phyloP scores from a whole-genome alignment of 2,113 vertebrate genomes.

The Circaetus gallicus region DNA sequence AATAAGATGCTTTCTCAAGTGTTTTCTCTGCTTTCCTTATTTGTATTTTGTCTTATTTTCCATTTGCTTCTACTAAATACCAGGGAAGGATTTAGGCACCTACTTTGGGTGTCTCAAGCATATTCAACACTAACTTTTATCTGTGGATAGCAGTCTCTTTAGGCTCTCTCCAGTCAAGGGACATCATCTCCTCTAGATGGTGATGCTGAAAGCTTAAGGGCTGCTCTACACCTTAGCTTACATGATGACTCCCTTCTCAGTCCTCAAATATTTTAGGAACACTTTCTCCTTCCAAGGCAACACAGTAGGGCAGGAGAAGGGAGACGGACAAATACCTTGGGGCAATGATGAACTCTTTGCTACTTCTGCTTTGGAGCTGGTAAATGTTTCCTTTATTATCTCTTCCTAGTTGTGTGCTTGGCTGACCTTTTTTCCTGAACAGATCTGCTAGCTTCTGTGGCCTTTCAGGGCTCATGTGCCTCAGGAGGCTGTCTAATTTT shows the following conservation, averaged over 20 bases:
- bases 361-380: background rate
- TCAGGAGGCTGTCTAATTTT: background rate
- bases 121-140: background rate
- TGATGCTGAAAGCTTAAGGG: background rate
- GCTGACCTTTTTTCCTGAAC: background rate
- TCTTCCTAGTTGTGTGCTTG: background rate
- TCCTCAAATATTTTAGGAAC: background rate
- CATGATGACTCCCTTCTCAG: background rate
- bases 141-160: background rate
- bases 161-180: background rate
- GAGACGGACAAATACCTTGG: background rate
- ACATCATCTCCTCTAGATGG: background rate
- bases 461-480: slow-evolving; percentile 5
- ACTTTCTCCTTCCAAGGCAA: background rate
- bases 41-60: background rate
- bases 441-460: background rate
- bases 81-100: background rate
- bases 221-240: background rate
- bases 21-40: background rate
- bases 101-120: background rate
- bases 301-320: background rate
- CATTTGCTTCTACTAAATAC: background rate
- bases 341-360: background rate
- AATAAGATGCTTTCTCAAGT: background rate
- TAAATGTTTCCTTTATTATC: background rate